phyloP scores from a whole-genome alignment of 2,888 invertebrate genomes.

The Diogma glabrata region DNA sequence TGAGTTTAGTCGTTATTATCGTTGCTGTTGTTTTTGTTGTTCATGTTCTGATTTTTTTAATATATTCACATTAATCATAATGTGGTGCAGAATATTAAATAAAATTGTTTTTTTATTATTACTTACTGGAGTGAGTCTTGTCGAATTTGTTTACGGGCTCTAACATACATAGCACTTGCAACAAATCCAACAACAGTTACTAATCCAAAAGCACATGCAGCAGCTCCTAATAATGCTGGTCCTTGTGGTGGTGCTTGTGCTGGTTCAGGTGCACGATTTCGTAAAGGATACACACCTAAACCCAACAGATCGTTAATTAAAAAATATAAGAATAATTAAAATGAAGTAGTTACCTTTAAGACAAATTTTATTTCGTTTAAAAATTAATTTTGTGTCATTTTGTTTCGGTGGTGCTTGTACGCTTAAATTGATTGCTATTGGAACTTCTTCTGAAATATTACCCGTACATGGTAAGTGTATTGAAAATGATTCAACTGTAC shows the following conservation, averaged over 20 bases:
- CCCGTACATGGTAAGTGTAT: conserved; percentile 78
- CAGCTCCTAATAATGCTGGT: conserved; percentile 65
- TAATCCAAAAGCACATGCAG: conserved; percentile 62
- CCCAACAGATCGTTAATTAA: too few species aligned
- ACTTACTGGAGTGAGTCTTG: conserved; percentile 36
- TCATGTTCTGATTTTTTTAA: too few species aligned
- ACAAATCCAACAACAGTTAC: conserved; percentile 33
- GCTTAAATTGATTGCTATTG: conserved; percentile 68
- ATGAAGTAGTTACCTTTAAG: conserved; percentile 48
- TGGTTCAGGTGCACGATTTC: conserved; percentile 41
- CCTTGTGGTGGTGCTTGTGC: conserved; percentile 51
- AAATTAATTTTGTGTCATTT: conserved; percentile 59
- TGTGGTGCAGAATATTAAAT: too few species aligned
- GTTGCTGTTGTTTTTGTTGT: too few species aligned
- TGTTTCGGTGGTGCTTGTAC: conserved; percentile 63
- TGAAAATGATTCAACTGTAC: conserved; percentile 62
- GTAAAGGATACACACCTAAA: conserved; percentile 39
- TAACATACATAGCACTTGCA: conserved; percentile 36
- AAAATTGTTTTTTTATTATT: conserved; percentile 5
- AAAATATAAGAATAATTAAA: background rate
- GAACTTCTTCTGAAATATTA: conserved; percentile 65
- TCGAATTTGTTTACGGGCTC: conserved; percentile 35
- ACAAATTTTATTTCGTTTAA: conserved; percentile 80
- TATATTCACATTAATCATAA: too few species aligned
- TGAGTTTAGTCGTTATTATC: too few species aligned